phyloP scores from a whole-genome alignment of 2,797 vertebrate genomes.

The Notamacropus eugenii region DNA sequence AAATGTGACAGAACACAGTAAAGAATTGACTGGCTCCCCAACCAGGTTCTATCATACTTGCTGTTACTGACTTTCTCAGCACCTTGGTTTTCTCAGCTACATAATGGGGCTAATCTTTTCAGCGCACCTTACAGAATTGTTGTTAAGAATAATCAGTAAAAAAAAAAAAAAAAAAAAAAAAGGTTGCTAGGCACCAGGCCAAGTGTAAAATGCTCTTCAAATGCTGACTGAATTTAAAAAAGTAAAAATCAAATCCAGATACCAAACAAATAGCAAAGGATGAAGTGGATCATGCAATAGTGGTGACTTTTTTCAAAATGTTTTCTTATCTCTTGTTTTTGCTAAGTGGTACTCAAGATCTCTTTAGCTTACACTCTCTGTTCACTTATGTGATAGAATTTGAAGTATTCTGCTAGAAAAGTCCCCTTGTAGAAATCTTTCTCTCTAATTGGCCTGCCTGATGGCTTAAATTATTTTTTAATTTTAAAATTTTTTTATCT shows the following conservation, averaged over 20 bases:
- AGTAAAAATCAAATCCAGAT: not conserved
- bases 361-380: not conserved
- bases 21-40: conserved; percentile 12
- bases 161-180: not conserved
- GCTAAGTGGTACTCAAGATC: not conserved
- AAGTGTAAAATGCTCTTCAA: conserved; percentile 30
- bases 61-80: fast-evolving
- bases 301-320: conserved; percentile 18
- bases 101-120: not conserved
- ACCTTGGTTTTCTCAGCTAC: not conserved
- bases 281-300: not conserved
- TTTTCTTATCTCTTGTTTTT: not conserved
- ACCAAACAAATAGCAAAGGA: not conserved
- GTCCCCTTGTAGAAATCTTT: not conserved
- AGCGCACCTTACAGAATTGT: not conserved
- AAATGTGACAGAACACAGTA: conserved; percentile 1
- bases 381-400: not conserved
- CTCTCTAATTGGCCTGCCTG: not conserved
- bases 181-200: not conserved
- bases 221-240: not conserved
- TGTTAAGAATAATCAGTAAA: conserved; percentile 24
- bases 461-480: not conserved
- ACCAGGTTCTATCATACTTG: not conserved
- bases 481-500: not conserved
- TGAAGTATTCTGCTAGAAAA: not conserved